Percentiles rank a stretch among this genome's conserved stretches.
These are phyloP conservation scores for Colaptes auratus DNA, from an alignment of 2,113 vertebrate species.

Conservation along the genomic window DNA sequence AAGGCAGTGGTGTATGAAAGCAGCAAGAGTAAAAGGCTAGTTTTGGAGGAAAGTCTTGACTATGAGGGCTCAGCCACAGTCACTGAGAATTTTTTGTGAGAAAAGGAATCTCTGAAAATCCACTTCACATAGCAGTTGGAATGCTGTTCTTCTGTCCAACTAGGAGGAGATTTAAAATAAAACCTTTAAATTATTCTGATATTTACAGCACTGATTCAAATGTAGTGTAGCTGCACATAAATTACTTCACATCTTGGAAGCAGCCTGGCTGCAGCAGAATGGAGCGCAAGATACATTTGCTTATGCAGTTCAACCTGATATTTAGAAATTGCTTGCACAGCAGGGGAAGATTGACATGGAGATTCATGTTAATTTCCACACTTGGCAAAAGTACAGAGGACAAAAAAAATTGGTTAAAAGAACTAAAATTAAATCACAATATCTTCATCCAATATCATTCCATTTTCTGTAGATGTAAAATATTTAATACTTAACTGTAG, in stretches of 20 bases:
- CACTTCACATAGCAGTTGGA: background rate
- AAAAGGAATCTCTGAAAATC: background rate
- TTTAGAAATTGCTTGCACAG: constrained; percentile 24
- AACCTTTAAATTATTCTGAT: background rate
- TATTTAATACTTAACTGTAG: background rate
- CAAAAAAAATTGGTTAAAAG: background rate
- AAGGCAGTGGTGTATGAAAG: background rate
- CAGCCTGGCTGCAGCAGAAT: background rate
- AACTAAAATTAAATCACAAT: background rate
- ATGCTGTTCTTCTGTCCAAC: background rate
- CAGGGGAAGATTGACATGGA: background rate
- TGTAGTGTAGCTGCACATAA: background rate
- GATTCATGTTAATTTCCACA: constrained; percentile 23
- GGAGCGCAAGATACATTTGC: constrained; percentile 3
- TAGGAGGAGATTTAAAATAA: background rate
- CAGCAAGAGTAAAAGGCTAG: background rate
- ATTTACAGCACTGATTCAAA: constrained; percentile 8
- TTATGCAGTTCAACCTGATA: constrained; percentile 32
- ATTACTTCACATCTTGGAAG: constrained; percentile 7
- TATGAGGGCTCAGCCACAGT: accelerated
- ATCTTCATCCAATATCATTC: background rate
- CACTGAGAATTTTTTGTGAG: background rate
- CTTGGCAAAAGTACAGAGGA: constrained; percentile 9
- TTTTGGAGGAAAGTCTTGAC: background rate
- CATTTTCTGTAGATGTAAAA: background rate